Percentiles rank a stretch among this genome's conserved stretches.
These are phyloP conservation scores for Heteropelma amictum DNA, from an alignment of 2,888 invertebrate genomes.

Conservation along the genomic window DNA sequence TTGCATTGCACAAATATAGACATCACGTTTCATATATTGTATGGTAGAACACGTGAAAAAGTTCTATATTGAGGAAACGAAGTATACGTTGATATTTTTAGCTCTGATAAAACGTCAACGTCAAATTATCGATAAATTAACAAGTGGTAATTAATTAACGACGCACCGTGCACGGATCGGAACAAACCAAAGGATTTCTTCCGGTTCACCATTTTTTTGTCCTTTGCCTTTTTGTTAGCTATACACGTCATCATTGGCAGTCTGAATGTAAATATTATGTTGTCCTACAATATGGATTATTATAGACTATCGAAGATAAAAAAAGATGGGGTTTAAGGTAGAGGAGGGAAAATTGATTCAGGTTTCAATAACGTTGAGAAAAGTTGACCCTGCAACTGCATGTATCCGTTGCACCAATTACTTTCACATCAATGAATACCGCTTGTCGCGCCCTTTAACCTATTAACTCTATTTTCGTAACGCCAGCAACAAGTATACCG, in stretches of 20 bases:
- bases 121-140: too few relatives aligned
- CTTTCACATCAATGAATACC: conserved; percentile 22
- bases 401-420: conserved; percentile 9
- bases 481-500: conserved; percentile 43
- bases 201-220: too few relatives aligned
- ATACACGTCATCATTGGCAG: too few relatives aligned
- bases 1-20: conserved; percentile 15
- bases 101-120: too few relatives aligned
- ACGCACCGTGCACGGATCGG: too few relatives aligned
- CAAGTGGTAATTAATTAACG: too few relatives aligned
- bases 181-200: too few relatives aligned
- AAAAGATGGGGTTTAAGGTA: background rate
- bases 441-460: conserved; percentile 21
- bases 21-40: background rate
- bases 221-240: too few relatives aligned
- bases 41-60: background rate
- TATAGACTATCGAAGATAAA: background rate
- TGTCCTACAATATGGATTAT: background rate
- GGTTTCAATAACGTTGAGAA: background rate
- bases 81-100: too few relatives aligned
- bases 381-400: background rate
- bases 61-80: background rate
- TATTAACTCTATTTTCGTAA: conserved; percentile 22
- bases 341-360: background rate
- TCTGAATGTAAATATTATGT: background rate